These are phyloP conservation scores for Linnaemya tessellans DNA, from an alignment of 2,888 invertebrate species.

Conservation along the genomic window DNA sequence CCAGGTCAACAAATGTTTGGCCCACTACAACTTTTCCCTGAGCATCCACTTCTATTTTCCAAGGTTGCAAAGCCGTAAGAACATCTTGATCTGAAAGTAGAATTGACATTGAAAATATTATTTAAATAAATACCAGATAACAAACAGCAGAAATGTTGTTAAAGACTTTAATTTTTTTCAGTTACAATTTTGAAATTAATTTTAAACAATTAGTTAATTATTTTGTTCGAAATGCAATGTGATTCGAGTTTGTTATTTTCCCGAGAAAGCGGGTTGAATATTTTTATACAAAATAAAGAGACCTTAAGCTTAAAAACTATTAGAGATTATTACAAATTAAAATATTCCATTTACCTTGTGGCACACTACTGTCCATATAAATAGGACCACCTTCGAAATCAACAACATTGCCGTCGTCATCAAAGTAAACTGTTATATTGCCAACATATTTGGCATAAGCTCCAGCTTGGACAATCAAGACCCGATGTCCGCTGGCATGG, in stretches of 20 bases:
- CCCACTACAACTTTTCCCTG: constrained; percentile 86
- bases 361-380: constrained; percentile 86
- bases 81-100: constrained; percentile 85
- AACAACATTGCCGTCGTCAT: constrained; percentile 87
- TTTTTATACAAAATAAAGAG: no score
- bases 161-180: no score
- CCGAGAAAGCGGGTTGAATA: no score
- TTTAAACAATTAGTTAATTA: no score
- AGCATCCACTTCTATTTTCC: constrained; percentile 85
- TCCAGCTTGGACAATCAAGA: constrained; percentile 88
- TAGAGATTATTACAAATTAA: not conserved
- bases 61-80: constrained; percentile 85
- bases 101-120: not conserved
- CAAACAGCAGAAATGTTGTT: constrained; percentile 1
- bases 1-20: constrained; percentile 85
- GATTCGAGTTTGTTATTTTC: no score
- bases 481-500: constrained; percentile 83
- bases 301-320: no score
- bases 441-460: constrained; percentile 91
- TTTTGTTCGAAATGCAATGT: no score
- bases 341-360: constrained; percentile 85
- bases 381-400: constrained; percentile 90
- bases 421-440: constrained; percentile 88
- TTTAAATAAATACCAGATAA: constrained; percentile 29
- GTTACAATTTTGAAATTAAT: no score